Percentiles rank a stretch among this genome's conserved stretches.
Evolutionary conservation across 2,888 invertebrate species (phyloP).

Genomic region (Sclerodermus sp.): DNA sequence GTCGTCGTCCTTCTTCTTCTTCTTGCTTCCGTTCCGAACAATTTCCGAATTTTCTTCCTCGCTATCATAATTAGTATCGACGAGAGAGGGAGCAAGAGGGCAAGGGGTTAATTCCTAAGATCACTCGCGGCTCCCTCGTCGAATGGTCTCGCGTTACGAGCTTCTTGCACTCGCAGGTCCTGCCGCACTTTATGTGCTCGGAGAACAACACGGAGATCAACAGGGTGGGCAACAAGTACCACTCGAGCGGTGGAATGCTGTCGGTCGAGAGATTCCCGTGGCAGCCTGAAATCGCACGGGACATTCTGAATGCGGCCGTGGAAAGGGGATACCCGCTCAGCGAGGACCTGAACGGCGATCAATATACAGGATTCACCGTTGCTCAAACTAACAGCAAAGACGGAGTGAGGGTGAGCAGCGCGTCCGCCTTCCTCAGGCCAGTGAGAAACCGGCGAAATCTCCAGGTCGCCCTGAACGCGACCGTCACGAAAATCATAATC

Average conservation of each 20-base stretch:
- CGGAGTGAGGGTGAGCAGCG: constrained; percentile 66
- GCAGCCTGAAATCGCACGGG: constrained; percentile 65
- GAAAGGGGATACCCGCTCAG: constrained; percentile 67
- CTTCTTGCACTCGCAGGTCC: constrained; percentile 57
- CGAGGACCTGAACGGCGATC: constrained; percentile 68
- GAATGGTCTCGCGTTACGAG: not conserved
- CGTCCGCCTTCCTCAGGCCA: constrained; percentile 67
- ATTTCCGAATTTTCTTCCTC: too few relatives aligned
- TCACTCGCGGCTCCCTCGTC: too few relatives aligned
- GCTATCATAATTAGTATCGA: too few relatives aligned
- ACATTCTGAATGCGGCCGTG: constrained; percentile 65
- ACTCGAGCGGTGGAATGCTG: constrained; percentile 65
- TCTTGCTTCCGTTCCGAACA: too few relatives aligned
- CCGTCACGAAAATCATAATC: constrained; percentile 63
- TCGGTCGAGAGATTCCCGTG: constrained; percentile 68
- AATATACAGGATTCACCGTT: constrained; percentile 66
- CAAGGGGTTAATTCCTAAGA: too few relatives aligned
- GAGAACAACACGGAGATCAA: constrained; percentile 70
- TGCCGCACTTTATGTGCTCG: constrained; percentile 72
- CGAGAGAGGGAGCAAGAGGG: too few relatives aligned
- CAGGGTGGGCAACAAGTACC: constrained; percentile 64
- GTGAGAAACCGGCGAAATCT: constrained; percentile 62
- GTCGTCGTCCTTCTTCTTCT: too few relatives aligned
- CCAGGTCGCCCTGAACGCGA: constrained; percentile 66
- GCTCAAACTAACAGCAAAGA: constrained; percentile 67